Evolutionary conservation across 2,797 vertebrate species (phyloP), one percentile per base, ranked within the genome.

Genomic region (Zenarchopterus dispar): DNA sequence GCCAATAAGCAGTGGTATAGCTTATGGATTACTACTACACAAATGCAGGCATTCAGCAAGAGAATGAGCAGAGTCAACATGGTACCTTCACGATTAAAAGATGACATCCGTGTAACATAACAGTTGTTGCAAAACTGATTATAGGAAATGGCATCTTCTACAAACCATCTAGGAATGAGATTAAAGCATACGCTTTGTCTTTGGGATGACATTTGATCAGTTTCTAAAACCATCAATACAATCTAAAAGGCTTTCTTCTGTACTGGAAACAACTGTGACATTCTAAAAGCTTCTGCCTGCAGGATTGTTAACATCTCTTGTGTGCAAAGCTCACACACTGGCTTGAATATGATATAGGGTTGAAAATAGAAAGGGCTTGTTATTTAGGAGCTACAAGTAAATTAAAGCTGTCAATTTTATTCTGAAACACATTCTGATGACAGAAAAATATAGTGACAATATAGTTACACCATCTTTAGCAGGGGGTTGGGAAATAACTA

Each of bases 151-250:
- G 13, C 13, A 13, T 39, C 13, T 39, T 39, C 36, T 39, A 8
- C 13, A 13, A 39, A 5, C 36, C 36, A 39, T 39, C 13, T 39
- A 15, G 13, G 36, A 55, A 41, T 41, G 36, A 55, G 13, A 3
- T 17, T 5, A 68, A 80, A 78, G 49, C 18, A 53, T 50, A 18
- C 64, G 61, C 76, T 73, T 45, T 76, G 51, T 68, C 50, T 62
- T 62, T 9, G 45, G 56, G 53, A 31, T 62, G 21, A 45, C 6
- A 51, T 46, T 70, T 75, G 57, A 84, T 86, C 73, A 78, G 75
- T 72, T 61, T 45, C 63, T 16, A 7, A 51, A 23, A 39, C 22
- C 45, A 26, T 69, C 68, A 72, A 77, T 83, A 77, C 68, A 73
- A 55, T 73, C 50, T 83, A 21, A 70, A 69, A 63, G 51, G 44